Evolutionary conservation across 2,113 vertebrate genomes (phyloP).

Genomic region (mouse (Mus musculus)): GRCm39 chrX:166113501-166114000

Average conservation of each 20-base stretch:
- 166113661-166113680: background rate
- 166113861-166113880: background rate
- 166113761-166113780: background rate
- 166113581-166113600: background rate
- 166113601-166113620: constrained; percentile 43
- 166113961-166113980: background rate
- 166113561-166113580: background rate
- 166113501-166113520: background rate
- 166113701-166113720: background rate
- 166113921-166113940: background rate
- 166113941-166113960: background rate
- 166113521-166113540: background rate
- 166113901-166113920: too few relatives aligned
- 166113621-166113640: constrained; percentile 79
- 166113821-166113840: background rate
- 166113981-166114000: background rate
- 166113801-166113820: background rate
- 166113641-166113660: too few relatives aligned
- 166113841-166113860: background rate
- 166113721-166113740: background rate
- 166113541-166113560: background rate
- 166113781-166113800: background rate
- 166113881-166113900: background rate
- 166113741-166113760: background rate
- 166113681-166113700: constrained; percentile 19